Evolutionary conservation across 2,113 vertebrate species (phyloP).

Genomic region (Notechis scutatus): DNA sequence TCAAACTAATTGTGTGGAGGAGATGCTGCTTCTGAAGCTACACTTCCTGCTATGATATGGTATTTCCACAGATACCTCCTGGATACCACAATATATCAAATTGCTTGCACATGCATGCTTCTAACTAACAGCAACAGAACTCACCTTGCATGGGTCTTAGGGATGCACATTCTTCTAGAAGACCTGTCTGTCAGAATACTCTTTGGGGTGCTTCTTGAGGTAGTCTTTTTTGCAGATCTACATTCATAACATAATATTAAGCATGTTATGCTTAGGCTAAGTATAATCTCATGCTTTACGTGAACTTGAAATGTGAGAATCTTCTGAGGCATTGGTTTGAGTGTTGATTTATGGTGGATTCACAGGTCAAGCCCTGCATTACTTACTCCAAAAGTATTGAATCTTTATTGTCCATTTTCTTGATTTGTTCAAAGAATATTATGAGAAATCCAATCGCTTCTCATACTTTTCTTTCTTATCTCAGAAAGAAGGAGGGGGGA

Average conservation of each 20-base stretch:
- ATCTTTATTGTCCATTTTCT: background rate
- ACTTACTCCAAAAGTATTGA: background rate
- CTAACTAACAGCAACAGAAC: background rate
- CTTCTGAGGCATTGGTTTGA: background rate
- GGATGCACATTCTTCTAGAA: background rate
- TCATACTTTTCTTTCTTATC: background rate
- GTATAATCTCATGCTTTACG: background rate
- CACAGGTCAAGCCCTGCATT: too few relatives aligned
- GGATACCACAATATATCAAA: background rate
- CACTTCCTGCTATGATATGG: background rate
- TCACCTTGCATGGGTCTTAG: background rate
- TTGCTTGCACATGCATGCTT: background rate
- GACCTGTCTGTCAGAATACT: background rate
- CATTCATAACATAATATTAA: background rate
- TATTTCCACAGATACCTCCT: background rate
- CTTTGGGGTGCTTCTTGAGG: background rate
- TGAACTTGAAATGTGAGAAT: background rate
- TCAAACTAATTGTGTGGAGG: too few relatives aligned
- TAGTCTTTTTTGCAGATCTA: background rate
- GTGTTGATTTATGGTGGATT: background rate
- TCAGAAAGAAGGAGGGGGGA: background rate
- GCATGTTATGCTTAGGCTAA: background rate
- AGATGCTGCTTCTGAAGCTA: background rate
- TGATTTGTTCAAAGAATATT: background rate
- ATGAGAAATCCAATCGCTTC: background rate